phyloP scores from a whole-genome alignment of 2,888 invertebrate species.

The Cistogaster globosa region DNA sequence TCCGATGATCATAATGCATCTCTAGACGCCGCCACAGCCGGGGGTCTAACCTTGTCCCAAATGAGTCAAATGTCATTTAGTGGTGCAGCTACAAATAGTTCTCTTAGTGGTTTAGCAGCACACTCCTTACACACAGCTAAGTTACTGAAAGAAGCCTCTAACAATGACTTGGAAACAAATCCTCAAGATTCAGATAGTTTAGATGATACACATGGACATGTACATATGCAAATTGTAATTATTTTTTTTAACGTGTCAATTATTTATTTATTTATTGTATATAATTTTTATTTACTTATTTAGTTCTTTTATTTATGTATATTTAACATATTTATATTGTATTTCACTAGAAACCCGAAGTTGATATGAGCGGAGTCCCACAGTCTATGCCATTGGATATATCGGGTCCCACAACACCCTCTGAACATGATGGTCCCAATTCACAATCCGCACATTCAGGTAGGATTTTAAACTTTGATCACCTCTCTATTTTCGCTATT shows the following conservation, averaged over 20 bases:
- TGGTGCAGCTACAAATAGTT: constrained; percentile 79
- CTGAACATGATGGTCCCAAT: constrained; percentile 82
- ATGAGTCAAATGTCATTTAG: constrained; percentile 84
- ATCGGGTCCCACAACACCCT: constrained; percentile 83
- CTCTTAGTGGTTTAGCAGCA: constrained; percentile 78
- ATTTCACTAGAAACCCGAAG: constrained; percentile 81
- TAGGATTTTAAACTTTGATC: constrained; percentile 71
- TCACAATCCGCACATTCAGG: constrained; percentile 83
- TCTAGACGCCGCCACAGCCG: constrained; percentile 79
- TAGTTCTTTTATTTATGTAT: constrained; percentile 53
- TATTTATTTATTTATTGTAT: neutral
- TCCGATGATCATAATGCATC: constrained; percentile 83
- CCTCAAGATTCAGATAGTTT: constrained; percentile 85
- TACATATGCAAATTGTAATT: constrained; percentile 84
- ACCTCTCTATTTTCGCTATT: constrained; percentile 1
- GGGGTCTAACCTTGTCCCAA: constrained; percentile 83
- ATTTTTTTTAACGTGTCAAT: neutral
- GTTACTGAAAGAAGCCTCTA: constrained; percentile 83
- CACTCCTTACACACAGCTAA: constrained; percentile 81
- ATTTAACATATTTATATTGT: too few species aligned
- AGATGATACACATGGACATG: constrained; percentile 83
- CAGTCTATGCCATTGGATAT: constrained; percentile 83
- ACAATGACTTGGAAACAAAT: constrained; percentile 83
- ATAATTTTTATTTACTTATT: constrained; percentile 38
- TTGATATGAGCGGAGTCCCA: constrained; percentile 82